Percentiles rank a stretch among this genome's conserved stretches.
These are phyloP conservation scores for Cervus canadensis DNA, from an alignment of 2,113 vertebrate species.

Conservation along the genomic window DNA sequence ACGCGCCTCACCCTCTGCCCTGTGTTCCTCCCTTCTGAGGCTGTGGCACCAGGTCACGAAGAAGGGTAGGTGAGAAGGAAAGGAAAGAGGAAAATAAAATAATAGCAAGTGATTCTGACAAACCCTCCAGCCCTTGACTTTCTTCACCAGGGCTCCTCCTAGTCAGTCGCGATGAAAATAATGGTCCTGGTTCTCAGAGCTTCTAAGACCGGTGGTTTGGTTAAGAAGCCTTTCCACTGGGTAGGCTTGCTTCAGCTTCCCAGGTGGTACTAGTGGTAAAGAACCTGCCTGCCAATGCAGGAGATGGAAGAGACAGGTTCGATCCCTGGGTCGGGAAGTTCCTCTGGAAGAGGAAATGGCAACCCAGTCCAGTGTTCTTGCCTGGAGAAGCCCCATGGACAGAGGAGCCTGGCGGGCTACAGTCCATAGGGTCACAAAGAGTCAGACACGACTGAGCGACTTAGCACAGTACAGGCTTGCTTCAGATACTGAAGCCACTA, in stretches of 20 bases:
- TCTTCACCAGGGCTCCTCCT: not conserved
- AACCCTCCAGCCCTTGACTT: not conserved
- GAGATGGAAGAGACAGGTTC: accelerated
- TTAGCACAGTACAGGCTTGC: not conserved
- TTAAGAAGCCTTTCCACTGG: not conserved
- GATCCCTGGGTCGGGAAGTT: not conserved
- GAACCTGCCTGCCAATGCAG: not conserved
- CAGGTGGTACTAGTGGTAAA: not conserved
- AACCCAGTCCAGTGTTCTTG: not conserved
- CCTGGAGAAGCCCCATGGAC: not conserved
- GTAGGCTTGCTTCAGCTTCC: not conserved
- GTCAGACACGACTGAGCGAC: not conserved
- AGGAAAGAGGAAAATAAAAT: not conserved
- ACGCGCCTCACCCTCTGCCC: not conserved
- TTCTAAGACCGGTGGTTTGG: not conserved
- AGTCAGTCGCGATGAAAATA: not conserved
- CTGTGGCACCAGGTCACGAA: not conserved
- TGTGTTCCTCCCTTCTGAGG: not conserved
- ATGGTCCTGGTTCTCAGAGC: not conserved
- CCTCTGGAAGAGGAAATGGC: not conserved
- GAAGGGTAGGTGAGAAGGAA: not conserved
- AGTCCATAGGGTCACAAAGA: not conserved
- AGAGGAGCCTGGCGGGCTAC: accelerated
- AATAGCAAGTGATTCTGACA: not conserved
- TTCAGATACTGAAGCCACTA: not conserved